Base-by-base conservation (phyloP, 2,113 vertebrate genomes). In the Rhipidura dahli region DNA sequence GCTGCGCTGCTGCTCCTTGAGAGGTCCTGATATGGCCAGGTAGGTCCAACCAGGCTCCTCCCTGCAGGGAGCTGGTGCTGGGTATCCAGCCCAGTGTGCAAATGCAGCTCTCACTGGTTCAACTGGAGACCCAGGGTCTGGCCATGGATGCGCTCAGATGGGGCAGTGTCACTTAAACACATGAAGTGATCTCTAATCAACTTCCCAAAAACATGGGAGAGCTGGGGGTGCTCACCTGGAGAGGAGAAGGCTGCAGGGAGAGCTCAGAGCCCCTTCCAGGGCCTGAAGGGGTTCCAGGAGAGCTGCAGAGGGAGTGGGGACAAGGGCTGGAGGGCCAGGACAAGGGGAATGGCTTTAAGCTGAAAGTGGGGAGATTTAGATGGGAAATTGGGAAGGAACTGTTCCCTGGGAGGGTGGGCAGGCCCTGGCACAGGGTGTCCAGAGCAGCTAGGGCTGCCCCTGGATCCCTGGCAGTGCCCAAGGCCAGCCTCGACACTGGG, bases 111-210 rank as follows among this genome's bases (percentile, higher is more conserved):
- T 18, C 57, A 49, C 77, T 12, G 15, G 8, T 8, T 4, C 49
- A 39, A 1, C 50, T 24, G 45, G 28, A 76, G 27, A 22, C 40
- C 16, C 39, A 1, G 13, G 49, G 39, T 5, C 35, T 15, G 61
- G 5, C 40, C 75, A 40, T 1, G 13, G 53, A 20, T 4, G 4
- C 0, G 1, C 37, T 42, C 1, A 2, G 14, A 1, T 6, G 26
- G 24, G 8, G 4, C 39, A 64, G 27, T 2, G 11, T 1, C n/a
- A 65, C 13, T 26, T 5, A 9, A 51, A 86, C 4, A n/a, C 4
- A 3, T 8, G 10, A 65, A 51, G 1, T 17, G 19, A n/a, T 10
- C 57, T 39, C 71, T 14, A 8, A 53, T 14, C 13, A 54, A 6
- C 15, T 5, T 28, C 17, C 23, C 49, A 63, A 59, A 37, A 28